Percentiles rank a stretch among this genome's conserved stretches.
Evolutionary conservation across 2,797 vertebrate species (phyloP).

Genomic region (Sarcoramphus papa): DNA sequence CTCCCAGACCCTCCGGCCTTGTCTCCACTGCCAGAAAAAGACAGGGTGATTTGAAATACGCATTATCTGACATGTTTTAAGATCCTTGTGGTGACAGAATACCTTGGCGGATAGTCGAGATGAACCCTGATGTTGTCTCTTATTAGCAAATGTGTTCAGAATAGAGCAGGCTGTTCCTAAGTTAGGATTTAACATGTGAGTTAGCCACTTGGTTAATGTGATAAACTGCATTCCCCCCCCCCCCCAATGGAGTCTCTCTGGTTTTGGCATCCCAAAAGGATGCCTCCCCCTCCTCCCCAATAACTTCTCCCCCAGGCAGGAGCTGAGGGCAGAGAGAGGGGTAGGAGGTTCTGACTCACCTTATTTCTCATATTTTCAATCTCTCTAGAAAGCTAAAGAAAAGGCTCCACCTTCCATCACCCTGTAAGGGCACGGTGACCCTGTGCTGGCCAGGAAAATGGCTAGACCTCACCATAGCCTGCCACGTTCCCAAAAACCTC

Average conservation of each 20-base stretch:
- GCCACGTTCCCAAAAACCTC: background rate
- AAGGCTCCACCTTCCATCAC: background rate
- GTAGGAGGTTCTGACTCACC: background rate
- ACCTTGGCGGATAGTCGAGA: background rate
- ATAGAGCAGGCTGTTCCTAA: background rate
- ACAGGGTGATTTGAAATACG: background rate
- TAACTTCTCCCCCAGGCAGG: background rate
- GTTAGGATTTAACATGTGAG: background rate
- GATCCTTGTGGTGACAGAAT: background rate
- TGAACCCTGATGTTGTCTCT: background rate
- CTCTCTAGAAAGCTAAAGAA: background rate
- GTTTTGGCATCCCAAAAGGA: background rate
- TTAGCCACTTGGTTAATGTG: background rate
- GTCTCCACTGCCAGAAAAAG: background rate
- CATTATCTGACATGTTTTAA: background rate
- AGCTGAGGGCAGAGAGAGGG: background rate
- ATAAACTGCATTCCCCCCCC: background rate
- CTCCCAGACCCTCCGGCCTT: background rate
- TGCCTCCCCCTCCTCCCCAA: background rate
- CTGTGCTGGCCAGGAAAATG: fast-evolving
- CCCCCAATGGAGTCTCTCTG: fast-evolving
- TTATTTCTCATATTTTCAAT: fast-evolving
- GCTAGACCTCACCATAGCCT: background rate
- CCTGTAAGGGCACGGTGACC: background rate
- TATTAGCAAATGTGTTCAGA: background rate